Base-by-base conservation (phyloP, 1,140 invertebrate genomes). In the Bombus polaris region DNA sequence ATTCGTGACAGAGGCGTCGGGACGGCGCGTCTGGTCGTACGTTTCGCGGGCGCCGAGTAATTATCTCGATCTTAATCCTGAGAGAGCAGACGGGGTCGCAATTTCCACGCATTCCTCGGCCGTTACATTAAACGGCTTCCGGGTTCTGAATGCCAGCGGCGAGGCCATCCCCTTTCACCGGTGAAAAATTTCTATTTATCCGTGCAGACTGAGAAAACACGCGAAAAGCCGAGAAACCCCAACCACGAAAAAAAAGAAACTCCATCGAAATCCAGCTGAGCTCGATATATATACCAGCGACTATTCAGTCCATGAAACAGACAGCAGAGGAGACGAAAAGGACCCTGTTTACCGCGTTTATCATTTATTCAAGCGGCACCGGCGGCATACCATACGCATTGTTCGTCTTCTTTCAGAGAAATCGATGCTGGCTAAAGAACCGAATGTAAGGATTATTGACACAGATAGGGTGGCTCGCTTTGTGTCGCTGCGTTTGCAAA, bases 171-270 rank as follows among this genome's bases (percentile, higher is more conserved):
- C n/a, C 32, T 84, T 88, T 88, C 75, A 88, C 62, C 35, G 42
- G 13, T n/a, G 18, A 65, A 79, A 88, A 84, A 88, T 79, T 76
- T 88, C 70, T 88, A 70, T 88, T 88, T 88, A 80, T 84, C 82
- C 76, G 78, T 57, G 77, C n/a, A 75, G 47, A 84, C 66, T 71
- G 59, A 44, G 37, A 68, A 82, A 66, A 68, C 62, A 35, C 71
- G 18, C 35, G 86, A 42, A 44, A 62, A 62, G 47, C 47, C 47
- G 18, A 53, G 47, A 62, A n/a, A 59, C 3, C 28, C 10, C 10
- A 10, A 5, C 10, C 59, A 39, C 12, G 39, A 44, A 66, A 73
- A 37, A 42, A 37, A 53, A 65, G 42, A 59, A 66, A 28, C 42
- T 66, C 5, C 66, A 39, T 65, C 53, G 39, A 44, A n/a, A 53